Evolutionary conservation across 2,113 vertebrate genomes (phyloP).

Genomic region (Dermatemys mawii): DNA sequence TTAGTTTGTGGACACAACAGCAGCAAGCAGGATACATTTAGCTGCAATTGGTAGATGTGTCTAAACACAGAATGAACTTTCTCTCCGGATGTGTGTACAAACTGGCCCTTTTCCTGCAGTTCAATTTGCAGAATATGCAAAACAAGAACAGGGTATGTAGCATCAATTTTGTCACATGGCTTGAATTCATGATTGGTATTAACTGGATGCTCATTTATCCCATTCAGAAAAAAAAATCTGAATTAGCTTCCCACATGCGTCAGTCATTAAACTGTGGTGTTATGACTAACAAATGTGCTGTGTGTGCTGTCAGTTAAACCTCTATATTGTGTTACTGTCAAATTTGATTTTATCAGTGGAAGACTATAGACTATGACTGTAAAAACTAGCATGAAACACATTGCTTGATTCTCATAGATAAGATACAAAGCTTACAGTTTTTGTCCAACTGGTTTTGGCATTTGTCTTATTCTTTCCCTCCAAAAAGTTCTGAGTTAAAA

Average conservation of each 20-base stretch:
- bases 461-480: constrained; percentile 41
- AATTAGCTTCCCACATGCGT: constrained; percentile 70
- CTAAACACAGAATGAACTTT: constrained; percentile 55
- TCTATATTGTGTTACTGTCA: constrained; percentile 68
- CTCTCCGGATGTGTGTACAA: constrained; percentile 75
- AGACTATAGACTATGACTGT: constrained; percentile 77
- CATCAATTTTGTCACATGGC: constrained; percentile 63
- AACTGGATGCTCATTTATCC: constrained; percentile 73
- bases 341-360: constrained; percentile 68
- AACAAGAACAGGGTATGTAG: constrained; percentile 80
- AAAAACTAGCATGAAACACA: constrained; percentile 77
- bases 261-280: constrained; percentile 68
- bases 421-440: constrained; percentile 67
- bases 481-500: constrained; percentile 1
- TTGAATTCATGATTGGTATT: constrained; percentile 64
- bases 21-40: constrained; percentile 58
- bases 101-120: constrained; percentile 72
- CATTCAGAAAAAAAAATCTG: constrained; percentile 67
- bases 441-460: constrained; percentile 55
- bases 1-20: constrained; percentile 58
- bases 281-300: constrained; percentile 66
- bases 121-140: constrained; percentile 73
- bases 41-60: constrained; percentile 48
- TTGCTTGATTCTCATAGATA: constrained; percentile 76
- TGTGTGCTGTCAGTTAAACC: constrained; percentile 71